Conservation (phyloP, 2,113 vertebrate genomes). For the Hyla sarda region DNA sequence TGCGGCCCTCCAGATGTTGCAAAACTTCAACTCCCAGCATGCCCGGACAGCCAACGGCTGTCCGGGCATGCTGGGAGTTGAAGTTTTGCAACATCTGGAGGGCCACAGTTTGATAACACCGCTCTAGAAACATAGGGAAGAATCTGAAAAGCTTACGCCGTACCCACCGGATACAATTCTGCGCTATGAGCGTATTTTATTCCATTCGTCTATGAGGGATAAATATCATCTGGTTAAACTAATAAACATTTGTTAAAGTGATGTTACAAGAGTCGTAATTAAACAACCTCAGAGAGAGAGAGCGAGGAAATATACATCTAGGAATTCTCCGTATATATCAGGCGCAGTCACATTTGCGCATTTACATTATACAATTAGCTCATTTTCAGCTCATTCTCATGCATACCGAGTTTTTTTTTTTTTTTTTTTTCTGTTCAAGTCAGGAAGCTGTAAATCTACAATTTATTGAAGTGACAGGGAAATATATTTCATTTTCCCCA, state of each 20-base stretch:
- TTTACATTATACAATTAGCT: constrained; percentile 72
- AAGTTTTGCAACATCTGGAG: too few relatives aligned
- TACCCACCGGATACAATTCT: neutral
- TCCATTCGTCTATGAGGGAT: neutral
- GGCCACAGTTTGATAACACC: too few relatives aligned
- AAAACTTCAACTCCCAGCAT: too few relatives aligned
- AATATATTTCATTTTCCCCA: constrained; percentile 79
- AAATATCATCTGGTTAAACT: constrained; percentile 49
- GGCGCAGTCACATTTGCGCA: constrained; percentile 12
- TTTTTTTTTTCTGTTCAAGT: constrained; percentile 73
- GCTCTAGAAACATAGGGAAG: neutral
- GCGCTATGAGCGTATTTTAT: neutral
- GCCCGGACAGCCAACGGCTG: too few relatives aligned
- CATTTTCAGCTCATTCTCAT: constrained; percentile 77
- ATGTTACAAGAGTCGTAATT: constrained; percentile 44
- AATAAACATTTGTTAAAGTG: constrained; percentile 36
- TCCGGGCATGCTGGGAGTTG: too few relatives aligned
- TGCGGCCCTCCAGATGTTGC: too few relatives aligned
- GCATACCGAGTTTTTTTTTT: constrained; percentile 71
- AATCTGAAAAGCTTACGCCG: neutral
- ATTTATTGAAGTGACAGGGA: constrained; percentile 77
- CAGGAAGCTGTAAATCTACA: constrained; percentile 80
- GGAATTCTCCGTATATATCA: constrained; percentile 5
- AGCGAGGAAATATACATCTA: constrained; percentile 36
- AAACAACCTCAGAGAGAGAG: constrained; percentile 20